These are phyloP conservation scores for Probosciger aterrimus DNA, from an alignment of 2,113 vertebrate genomes.

Conservation along the genomic window DNA sequence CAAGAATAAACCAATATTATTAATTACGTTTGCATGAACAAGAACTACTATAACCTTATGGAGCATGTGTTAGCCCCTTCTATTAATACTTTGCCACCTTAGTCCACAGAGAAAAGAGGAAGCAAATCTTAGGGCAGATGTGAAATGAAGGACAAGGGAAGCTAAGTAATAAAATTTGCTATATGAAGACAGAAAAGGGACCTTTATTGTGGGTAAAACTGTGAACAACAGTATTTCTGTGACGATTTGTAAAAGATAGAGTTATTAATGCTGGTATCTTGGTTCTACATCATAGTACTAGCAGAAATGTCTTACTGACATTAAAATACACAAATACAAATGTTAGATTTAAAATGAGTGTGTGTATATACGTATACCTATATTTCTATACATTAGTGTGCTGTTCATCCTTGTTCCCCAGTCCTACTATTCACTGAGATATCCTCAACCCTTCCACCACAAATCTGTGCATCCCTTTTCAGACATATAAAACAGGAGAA, in stretches of 20 bases:
- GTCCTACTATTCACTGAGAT: background rate
- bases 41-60: background rate
- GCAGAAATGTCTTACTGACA: background rate
- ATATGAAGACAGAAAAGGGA: background rate
- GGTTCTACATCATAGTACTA: background rate
- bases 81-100: background rate
- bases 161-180: background rate
- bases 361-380: too few relatives aligned
- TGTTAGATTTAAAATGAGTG: background rate
- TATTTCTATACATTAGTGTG: background rate
- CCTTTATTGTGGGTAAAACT: background rate
- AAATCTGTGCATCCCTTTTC: slow-evolving; percentile 47
- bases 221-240: background rate
- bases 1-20: background rate
- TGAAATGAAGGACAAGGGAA: background rate
- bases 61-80: background rate
- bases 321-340: background rate
- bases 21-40: background rate
- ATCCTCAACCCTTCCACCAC: slow-evolving; percentile 45
- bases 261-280: background rate
- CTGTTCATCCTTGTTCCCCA: background rate
- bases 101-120: background rate
- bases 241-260: background rate
- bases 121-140: background rate
- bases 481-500: slow-evolving; percentile 79